A percentile compares a stretch with the other conserved stretches of the same genome.
Evolutionary conservation across 1,140 invertebrate genomes (phyloP).

Genomic region (Hormaphis cornu): DNA sequence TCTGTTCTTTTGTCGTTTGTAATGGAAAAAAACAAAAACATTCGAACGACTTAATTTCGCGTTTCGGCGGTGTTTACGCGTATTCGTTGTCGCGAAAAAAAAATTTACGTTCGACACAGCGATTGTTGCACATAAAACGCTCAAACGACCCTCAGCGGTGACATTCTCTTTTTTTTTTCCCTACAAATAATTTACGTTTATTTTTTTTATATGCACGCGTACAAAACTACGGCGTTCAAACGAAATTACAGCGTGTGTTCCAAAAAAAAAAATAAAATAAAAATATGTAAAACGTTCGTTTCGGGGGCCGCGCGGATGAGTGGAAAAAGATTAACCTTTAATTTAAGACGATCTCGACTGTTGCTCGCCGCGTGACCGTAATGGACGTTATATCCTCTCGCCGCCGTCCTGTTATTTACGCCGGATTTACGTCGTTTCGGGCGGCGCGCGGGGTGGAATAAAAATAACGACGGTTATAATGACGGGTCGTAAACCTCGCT

Average conservation of each 20-base stretch:
- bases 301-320: not conserved
- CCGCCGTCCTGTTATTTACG: constrained; percentile 1
- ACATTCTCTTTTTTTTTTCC: not conserved
- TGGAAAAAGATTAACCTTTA: not conserved
- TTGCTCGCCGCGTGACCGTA: not conserved
- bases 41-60: no score
- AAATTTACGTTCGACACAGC: no score
- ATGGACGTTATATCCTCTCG: not conserved
- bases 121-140: not conserved
- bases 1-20: no score
- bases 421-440: not conserved
- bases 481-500: constrained; percentile 1
- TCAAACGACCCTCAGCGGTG: constrained; percentile 8
- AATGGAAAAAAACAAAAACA: no score
- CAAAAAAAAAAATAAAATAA: not conserved
- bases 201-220: not conserved
- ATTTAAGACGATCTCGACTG: not conserved
- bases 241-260: not conserved
- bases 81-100: no score
- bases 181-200: not conserved
- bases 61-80: no score
- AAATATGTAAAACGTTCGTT: not conserved
- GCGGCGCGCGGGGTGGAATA: not conserved
- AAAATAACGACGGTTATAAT: constrained; percentile 2
- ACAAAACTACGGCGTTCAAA: not conserved